Evolutionary conservation across 2,797 vertebrate genomes (phyloP).

Genomic region (Pangasius sanitwongsei): DNA sequence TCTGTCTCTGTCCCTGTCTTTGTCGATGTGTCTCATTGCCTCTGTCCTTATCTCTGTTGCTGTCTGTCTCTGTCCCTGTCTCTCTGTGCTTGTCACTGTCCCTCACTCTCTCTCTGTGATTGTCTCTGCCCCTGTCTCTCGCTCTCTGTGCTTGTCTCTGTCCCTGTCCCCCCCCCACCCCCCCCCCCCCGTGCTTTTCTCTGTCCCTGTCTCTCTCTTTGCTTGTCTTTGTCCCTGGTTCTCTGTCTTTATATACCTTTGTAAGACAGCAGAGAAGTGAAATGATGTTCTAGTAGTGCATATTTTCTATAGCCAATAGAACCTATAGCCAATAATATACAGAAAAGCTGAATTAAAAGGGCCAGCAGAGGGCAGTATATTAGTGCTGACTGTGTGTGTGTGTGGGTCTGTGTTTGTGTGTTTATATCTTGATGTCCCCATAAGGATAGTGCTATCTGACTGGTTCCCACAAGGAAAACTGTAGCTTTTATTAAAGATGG

Average conservation of each 20-base stretch:
- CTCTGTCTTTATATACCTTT: not conserved
- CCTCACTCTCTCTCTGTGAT: not conserved
- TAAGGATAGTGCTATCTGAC: not conserved
- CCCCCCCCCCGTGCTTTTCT: not conserved
- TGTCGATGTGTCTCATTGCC: too few relatives aligned
- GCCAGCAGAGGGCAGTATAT: slow-evolving; percentile 49
- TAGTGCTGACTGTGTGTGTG: slow-evolving; percentile 33
- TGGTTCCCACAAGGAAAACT: not conserved
- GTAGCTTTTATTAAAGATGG: not conserved
- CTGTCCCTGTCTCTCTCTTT: not conserved
- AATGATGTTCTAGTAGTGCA: not conserved
- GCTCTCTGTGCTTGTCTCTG: not conserved
- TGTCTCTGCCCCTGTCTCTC: not conserved
- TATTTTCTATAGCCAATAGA: not conserved
- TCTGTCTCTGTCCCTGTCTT: too few relatives aligned
- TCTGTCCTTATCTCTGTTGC: too few relatives aligned
- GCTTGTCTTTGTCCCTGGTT: not conserved
- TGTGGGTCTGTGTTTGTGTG: not conserved
- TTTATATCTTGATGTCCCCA: not conserved
- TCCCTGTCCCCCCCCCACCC: too few relatives aligned
- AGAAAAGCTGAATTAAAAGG: not conserved
- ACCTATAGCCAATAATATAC: not conserved
- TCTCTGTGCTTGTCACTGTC: not conserved
- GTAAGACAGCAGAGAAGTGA: not conserved
- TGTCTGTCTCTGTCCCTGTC: too few relatives aligned